These are phyloP conservation scores for Cottus gobio DNA, from an alignment of 2,113 vertebrate species.

Conservation along the genomic window DNA sequence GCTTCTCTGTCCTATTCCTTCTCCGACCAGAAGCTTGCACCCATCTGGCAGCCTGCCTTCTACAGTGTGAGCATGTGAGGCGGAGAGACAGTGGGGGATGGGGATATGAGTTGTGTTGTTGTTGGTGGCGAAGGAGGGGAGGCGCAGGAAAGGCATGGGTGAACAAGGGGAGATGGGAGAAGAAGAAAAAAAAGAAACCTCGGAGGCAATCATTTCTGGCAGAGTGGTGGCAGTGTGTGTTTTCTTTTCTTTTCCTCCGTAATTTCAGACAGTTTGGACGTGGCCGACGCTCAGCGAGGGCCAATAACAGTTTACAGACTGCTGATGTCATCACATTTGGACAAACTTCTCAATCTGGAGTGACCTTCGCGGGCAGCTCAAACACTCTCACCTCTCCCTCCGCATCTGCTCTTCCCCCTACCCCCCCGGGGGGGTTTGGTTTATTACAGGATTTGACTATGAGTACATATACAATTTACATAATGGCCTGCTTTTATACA, in stretches of 20 bases:
- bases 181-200: conserved; percentile 82
- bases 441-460: conserved; percentile 30
- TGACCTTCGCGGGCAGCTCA: conserved; percentile 90
- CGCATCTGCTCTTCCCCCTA: conserved; percentile 69
- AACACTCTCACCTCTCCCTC: conserved; percentile 73
- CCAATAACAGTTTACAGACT: conserved; percentile 94
- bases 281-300: conserved; percentile 83
- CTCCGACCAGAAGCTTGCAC: conserved; percentile 36
- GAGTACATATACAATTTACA: conserved; percentile 23
- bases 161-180: conserved; percentile 56
- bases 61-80: conserved; percentile 34
- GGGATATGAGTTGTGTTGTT: conserved; percentile 56
- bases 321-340: conserved; percentile 96
- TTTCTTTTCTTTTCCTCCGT: conserved; percentile 67
- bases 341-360: conserved; percentile 96
- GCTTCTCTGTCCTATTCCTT: background rate
- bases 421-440: conserved; percentile 27
- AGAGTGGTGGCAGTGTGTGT: conserved; percentile 79
- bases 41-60: conserved; percentile 48
- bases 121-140: conserved; percentile 12
- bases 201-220: conserved; percentile 92
- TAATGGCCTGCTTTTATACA: conserved; percentile 23
- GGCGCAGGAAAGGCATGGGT: conserved; percentile 43
- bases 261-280: conserved; percentile 92
- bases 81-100: conserved; percentile 44